Base-by-base conservation (phyloP, 2,888 invertebrate species). In the Cataglyphis altisquamis region DNA sequence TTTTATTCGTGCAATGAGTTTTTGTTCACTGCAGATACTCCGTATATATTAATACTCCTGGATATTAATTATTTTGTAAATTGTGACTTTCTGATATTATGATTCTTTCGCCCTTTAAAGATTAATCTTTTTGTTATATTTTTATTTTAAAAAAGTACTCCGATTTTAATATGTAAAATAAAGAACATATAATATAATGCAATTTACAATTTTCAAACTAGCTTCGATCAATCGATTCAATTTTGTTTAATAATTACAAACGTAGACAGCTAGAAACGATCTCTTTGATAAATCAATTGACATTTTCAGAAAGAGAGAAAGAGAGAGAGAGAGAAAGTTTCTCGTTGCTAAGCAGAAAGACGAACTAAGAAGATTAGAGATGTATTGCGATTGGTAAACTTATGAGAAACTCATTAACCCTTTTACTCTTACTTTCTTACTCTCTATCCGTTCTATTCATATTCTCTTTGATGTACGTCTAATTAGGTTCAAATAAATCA, bases 201-300 rank as follows among this genome's bases (percentile, higher is more conserved):
- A 48, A 48, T 48, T 48, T 48, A n/a, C n/a, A 48, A n/a, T 48
- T 48, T 48, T 48, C 18, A 48, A 48, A 48, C 18, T 48, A 48
- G 48, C 18, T 48, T 48, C 12, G 1, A 5, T 18, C 6, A 48
- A 48, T 48, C 48, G n/a, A 41, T 45, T 21, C 21, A 74, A 15
- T 63, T 45, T 3, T 4, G 18, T 15, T 63, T 48, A 6, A 15
- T 32, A 45, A n/a, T 74, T 5, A 15, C 62, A 62, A 73, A 18
- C 39, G 18, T 29, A 41, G 41, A 62, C 62, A 41, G 18, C 41
- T 60, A 21, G 45, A 45, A 63, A 10, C 57, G 12, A 29, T 63
- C 32, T 63, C 63, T 45, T 74, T 32, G 45, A 1, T 63, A 32
- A 63, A 63, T 63, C 45, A 41, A 36, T 63, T 29, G 45, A 63